A percentile compares a stretch with the other conserved stretches of the same genome.
These are phyloP conservation scores for Ophion slaviceki DNA, from an alignment of 2,888 invertebrate genomes.

Conservation along the genomic window DNA sequence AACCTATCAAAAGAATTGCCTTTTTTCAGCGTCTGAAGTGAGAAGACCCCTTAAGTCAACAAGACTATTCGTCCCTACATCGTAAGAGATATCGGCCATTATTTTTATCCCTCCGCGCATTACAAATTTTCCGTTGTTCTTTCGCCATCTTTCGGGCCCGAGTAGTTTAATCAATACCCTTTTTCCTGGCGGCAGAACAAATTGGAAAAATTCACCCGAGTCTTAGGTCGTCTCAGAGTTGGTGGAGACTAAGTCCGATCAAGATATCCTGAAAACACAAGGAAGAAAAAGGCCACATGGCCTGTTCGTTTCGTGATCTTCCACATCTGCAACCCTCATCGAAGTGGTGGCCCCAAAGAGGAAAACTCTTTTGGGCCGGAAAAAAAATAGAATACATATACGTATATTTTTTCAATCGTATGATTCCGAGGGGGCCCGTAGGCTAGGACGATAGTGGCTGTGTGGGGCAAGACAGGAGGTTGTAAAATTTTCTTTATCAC, in stretches of 20 bases:
- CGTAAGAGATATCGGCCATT: constrained; percentile 8
- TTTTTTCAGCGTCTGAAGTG: too few species aligned
- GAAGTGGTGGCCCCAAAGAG: constrained; percentile 7
- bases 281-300: constrained; percentile 49
- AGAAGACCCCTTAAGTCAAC: constrained; percentile 57
- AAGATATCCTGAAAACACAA: constrained; percentile 27
- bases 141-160: neutral
- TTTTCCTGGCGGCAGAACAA: neutral
- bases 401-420: constrained; percentile 37
- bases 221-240: neutral
- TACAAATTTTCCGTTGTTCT: neutral
- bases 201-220: neutral
- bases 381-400: neutral
- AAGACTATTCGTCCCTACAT: constrained; percentile 13
- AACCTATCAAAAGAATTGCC: too few species aligned
- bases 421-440: constrained; percentile 9
- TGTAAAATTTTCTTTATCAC: too few species aligned
- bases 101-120: constrained; percentile 12
- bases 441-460: neutral
- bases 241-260: constrained; percentile 9
- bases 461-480: too few species aligned
- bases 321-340: constrained; percentile 44
- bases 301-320: constrained; percentile 32
- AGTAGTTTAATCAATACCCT: neutral
- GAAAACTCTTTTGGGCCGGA: constrained; percentile 24